Percentiles rank a stretch among this genome's conserved stretches.
Evolutionary conservation across 2,888 invertebrate species (phyloP).

Genomic region (Caenorhabditis panamensis): DNA sequence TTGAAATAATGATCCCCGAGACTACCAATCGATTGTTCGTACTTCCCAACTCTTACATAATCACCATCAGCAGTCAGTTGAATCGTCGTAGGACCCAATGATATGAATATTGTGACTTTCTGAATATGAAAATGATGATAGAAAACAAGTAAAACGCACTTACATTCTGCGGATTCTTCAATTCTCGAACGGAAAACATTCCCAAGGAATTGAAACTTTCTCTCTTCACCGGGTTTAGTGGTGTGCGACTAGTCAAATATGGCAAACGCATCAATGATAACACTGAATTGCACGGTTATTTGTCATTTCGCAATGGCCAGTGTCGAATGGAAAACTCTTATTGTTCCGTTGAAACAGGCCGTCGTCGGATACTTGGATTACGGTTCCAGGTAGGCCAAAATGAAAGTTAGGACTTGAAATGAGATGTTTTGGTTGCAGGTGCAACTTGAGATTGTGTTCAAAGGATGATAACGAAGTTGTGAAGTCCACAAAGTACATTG

Average conservation of each 20-base stretch:
- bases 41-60: neutral
- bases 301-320: neutral
- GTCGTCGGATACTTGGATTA: constrained; percentile 11
- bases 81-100: neutral
- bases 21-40: neutral
- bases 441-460: constrained; percentile 3
- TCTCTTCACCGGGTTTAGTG: too few relatives aligned
- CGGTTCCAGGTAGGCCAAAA: constrained; percentile 8
- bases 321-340: neutral
- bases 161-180: too few relatives aligned
- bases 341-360: neutral
- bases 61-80: neutral
- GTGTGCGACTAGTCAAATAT: too few relatives aligned
- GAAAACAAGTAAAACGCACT: too few relatives aligned
- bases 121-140: neutral
- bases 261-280: neutral
- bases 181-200: too few relatives aligned
- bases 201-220: too few relatives aligned
- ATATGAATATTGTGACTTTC: neutral
- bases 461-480: neutral
- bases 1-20: neutral
- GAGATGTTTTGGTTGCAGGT: neutral
- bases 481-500: constrained; percentile 9
- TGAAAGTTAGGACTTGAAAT: too few relatives aligned
- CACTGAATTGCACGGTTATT: neutral